These are phyloP conservation scores for Pluvianellus socialis DNA, from an alignment of 2,113 vertebrate genomes.

Conservation along the genomic window DNA sequence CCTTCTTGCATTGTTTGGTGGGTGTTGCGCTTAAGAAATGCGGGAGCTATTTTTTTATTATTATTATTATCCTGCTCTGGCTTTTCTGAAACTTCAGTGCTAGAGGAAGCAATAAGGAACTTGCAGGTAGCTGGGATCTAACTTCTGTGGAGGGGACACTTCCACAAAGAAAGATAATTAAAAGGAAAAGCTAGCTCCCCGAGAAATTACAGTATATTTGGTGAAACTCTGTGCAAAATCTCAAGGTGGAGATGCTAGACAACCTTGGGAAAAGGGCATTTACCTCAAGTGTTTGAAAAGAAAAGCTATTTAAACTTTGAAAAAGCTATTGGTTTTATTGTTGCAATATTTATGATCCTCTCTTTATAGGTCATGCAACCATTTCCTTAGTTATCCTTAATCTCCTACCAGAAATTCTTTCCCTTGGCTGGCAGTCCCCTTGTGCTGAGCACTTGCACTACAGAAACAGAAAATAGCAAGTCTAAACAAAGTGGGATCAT, in stretches of 20 bases:
- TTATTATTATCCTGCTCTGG: background rate
- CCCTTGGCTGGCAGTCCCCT: background rate
- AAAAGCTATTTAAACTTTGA: constrained; percentile 61
- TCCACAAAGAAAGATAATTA: background rate
- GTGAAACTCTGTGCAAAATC: background rate
- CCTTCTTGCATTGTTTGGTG: background rate
- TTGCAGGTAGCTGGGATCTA: background rate
- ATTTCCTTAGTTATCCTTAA: constrained; percentile 54
- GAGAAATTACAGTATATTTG: constrained; percentile 11
- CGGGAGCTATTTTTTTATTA: background rate
- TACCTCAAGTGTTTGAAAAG: constrained; percentile 59
- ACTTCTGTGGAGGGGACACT: background rate
- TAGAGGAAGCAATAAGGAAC: background rate
- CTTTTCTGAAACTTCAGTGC: background rate
- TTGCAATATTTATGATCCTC: constrained; percentile 63
- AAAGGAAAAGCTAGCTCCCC: background rate
- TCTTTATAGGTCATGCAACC: constrained; percentile 52
- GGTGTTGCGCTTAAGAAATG: background rate
- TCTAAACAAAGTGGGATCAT: constrained; percentile 34
- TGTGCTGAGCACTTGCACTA: background rate
- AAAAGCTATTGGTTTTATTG: constrained; percentile 56
- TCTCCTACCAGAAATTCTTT: constrained; percentile 46
- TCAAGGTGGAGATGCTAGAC: background rate
- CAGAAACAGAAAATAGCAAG: constrained; percentile 22
- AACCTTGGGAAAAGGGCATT: constrained; percentile 34